Evolutionary conservation across 2,888 invertebrate genomes (phyloP), one percentile per base, ranked within the genome.

Genomic region (Caenorhabditis sp.): DNA sequence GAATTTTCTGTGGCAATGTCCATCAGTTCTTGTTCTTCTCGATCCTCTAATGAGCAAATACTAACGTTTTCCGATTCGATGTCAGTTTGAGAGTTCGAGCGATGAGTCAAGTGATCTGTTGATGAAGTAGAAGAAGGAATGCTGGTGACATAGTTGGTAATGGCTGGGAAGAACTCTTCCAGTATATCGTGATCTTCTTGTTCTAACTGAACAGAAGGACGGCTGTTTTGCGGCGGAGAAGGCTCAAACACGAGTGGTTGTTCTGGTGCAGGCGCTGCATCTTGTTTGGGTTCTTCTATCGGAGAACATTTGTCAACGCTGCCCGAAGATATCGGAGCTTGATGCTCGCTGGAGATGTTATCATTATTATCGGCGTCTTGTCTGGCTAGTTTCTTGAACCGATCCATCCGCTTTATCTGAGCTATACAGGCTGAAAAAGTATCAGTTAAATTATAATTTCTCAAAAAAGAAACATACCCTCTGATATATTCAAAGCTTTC

Each of bases 161-260:
- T 26, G 1, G 32, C 1, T 0, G 80, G 80, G 20, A 80, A 80
- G 51, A 80, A 80, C 35, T 80, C 80, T 20, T 37, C 20, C 4
- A 76, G 35, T 2, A 40, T 13, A 15, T 67, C 61, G 1, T 53
- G 50, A 4, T 67, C 67, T 3, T 68, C 65, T 35, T n/a, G 15
- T 24, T 13, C 28, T 32, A 24, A 32, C 9, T 24, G 40, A 9
- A 13, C 40, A 9, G 40, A 5, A 40, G 11, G 40, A 40, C n/a
- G n/a, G n/a, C n/a, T n/a, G n/a, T n/a, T n/a, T n/a, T n/a, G n/a
- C n/a, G 32, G 32, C 32, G 32, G 32, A 32, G 32, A 6, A n/a
- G n/a, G n/a, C n/a, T n/a, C n/a, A n/a, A n/a, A n/a, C n/a, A n/a
- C n/a, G n/a, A n/a, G n/a, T n/a, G n/a, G n/a, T n/a, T n/a, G n/a